Evolutionary conservation across 2,113 vertebrate genomes (phyloP), one percentile per base, ranked within the genome.

Genomic region (Shinisaurus crocodilurus): DNA sequence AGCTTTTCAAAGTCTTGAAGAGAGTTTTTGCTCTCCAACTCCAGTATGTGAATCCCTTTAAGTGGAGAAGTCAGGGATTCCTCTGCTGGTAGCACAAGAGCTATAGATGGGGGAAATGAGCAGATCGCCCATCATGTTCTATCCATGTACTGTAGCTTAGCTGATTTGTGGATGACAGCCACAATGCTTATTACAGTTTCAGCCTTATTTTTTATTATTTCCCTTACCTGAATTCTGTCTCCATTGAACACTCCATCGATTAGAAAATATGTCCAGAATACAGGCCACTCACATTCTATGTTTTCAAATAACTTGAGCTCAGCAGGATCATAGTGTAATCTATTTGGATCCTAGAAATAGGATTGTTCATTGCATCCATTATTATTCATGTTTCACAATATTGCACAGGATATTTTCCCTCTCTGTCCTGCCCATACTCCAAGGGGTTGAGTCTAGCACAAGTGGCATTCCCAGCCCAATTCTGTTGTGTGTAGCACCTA

Each of bases 251-350:
- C 96, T 20, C 99, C 99, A 91, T 99, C 99, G 85, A 99, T 98
- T 85, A 99, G 97, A 86, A 99, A 98, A 79, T 99, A 99, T 0
- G 98, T 99, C 99, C 99, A 99, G 96, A 99, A 99, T 20, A 99
- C 97, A 0, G 99, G 99, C 99, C 99, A 99, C 88, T 99, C 99
- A 90, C 99, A 99, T 95, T 99, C 99, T 74, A 99, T 99, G 87
- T 99, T 99, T 96, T 99, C 99, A 97, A 99, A 99, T 81, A 99
- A 97, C 92, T 99, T 99, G 89, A 99, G 98, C 94, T 99, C 99
- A 74, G 98, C 98, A 4, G 99, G 98, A 94, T 99, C 99, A 83
- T 99, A 99, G 96, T 99, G 99, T 83, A 99, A 97, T 83, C 99
- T 98, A 86, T 95, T 97, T 13, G 99, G 98, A 93, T 99, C 99